Conservation (phyloP, 2,888 invertebrate species). For the Phyllotreta cruciferae region DNA sequence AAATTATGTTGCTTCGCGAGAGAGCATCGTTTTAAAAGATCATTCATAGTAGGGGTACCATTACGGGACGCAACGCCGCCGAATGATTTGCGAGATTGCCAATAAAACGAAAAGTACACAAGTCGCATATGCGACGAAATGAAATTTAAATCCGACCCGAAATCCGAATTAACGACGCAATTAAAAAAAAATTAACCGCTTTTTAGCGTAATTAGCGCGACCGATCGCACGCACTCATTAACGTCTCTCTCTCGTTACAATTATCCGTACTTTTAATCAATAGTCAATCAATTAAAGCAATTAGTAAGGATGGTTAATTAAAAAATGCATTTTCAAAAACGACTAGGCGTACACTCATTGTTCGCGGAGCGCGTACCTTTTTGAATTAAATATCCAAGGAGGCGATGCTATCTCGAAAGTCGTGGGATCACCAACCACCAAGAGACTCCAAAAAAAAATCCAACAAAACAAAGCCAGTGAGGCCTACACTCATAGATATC, state of each 20-base stretch:
- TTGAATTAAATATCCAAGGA: conserved; percentile 46
- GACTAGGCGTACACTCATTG: conserved; percentile 41
- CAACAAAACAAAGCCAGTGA: conserved; percentile 44
- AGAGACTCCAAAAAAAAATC: conserved; percentile 7
- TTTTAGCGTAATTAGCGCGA: conserved; percentile 8
- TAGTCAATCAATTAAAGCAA: conserved; percentile 37
- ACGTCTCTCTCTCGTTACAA: conserved; percentile 20
- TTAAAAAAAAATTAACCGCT: conserved; percentile 7
- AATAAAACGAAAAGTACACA: neutral
- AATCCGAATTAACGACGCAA: neutral
- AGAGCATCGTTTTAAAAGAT: conserved; percentile 44
- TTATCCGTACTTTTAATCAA: conserved; percentile 31
- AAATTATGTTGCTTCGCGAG: conserved; percentile 49
- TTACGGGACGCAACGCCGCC: conserved; percentile 43
- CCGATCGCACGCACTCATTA: conserved; percentile 23
- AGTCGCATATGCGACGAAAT: neutral
- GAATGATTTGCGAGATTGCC: conserved; percentile 9
- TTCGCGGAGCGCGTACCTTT: conserved; percentile 37
- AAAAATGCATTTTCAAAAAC: conserved; percentile 36
- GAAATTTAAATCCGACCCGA: neutral
- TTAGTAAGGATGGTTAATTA: conserved; percentile 37
- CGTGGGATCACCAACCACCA: conserved; percentile 43
- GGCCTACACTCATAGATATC: conserved; percentile 7
- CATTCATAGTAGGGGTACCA: conserved; percentile 37
- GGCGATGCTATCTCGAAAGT: conserved; percentile 48